Evolutionary conservation across 2,113 vertebrate species (phyloP).

Genomic region (Gallinago undulata): DNA sequence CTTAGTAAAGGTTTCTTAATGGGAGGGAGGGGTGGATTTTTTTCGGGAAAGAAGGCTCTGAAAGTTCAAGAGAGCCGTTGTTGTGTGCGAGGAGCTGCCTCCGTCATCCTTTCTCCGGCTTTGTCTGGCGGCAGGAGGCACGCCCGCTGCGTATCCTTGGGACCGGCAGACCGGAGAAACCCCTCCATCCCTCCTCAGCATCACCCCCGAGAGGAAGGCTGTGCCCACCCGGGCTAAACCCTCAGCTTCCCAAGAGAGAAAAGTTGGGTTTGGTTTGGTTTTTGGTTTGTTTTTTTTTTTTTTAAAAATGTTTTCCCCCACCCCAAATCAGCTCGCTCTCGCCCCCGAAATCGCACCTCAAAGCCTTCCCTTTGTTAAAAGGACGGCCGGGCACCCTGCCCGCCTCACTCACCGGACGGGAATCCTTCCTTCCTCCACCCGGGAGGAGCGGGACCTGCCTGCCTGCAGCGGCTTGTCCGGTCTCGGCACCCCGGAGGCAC

Average conservation of each 20-base stretch:
- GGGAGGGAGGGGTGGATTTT: neutral
- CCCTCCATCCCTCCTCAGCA: neutral
- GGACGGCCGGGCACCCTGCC: neutral
- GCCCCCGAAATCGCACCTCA: neutral
- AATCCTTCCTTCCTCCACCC: neutral
- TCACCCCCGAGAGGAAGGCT: neutral
- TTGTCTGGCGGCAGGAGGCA: constrained; percentile 51
- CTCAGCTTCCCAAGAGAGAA: neutral
- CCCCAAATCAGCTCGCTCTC: too few relatives aligned
- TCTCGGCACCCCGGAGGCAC: neutral
- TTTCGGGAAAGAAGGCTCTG: neutral
- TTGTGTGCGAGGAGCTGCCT: neutral
- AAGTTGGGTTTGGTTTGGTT: neutral
- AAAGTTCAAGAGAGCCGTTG: neutral
- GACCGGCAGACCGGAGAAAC: neutral
- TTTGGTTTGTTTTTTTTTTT: too few relatives aligned
- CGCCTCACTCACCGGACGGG: constrained; percentile 20
- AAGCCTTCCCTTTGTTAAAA: constrained; percentile 35
- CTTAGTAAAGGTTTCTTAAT: neutral
- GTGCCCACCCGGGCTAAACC: neutral
- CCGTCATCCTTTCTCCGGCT: constrained; percentile 4
- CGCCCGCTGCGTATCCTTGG: neutral
- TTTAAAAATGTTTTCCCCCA: too few relatives aligned
- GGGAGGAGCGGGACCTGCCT: constrained; percentile 26
- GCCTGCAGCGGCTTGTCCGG: constrained; percentile 41